phyloP scores from a whole-genome alignment of 2,113 vertebrate species.

The Myocastor coypus region DNA sequence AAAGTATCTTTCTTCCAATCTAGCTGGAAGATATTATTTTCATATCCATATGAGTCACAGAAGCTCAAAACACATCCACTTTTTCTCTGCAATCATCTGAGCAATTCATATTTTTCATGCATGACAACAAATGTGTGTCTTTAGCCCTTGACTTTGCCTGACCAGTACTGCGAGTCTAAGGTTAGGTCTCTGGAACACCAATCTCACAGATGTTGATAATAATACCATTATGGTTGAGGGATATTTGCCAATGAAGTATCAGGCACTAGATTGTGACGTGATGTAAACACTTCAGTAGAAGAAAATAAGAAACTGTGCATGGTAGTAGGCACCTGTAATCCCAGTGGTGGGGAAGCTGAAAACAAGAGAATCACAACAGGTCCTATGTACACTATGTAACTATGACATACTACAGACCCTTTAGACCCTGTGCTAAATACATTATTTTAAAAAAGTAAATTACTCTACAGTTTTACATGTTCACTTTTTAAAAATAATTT shows the following conservation, averaged over 20 bases:
- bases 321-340: no score
- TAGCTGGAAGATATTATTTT: not conserved
- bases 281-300: not conserved
- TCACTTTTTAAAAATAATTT: no score
- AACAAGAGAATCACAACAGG: no score
- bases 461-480: not conserved
- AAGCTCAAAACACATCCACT: not conserved
- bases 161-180: not conserved
- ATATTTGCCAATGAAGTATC: not conserved
- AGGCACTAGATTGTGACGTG: not conserved
- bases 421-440: no score
- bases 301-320: no score
- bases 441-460: not conserved
- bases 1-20: not conserved
- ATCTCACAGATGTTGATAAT: not conserved
- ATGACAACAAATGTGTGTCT: not conserved
- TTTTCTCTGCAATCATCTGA: conserved; percentile 23
- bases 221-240: not conserved
- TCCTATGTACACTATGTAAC: no score
- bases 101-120: not conserved
- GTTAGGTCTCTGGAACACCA: not conserved
- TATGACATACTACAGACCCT: no score
- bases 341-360: no score
- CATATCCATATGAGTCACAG: not conserved
- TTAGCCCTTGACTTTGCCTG: not conserved